phyloP scores from a whole-genome alignment of 2,113 vertebrate genomes.

The Labeo rohita region DNA sequence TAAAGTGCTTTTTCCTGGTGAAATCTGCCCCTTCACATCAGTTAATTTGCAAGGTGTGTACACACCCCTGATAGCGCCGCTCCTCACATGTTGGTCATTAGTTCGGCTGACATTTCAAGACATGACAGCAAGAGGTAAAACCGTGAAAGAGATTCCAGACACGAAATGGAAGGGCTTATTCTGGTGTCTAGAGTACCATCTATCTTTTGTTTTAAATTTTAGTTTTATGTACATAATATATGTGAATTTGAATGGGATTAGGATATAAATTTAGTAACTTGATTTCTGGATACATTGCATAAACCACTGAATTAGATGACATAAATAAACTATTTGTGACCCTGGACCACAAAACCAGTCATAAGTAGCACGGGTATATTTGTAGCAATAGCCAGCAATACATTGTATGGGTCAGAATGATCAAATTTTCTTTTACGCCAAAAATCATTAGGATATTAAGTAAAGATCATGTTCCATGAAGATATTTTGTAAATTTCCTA shows the following conservation, averaged over 20 bases:
- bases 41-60: neutral
- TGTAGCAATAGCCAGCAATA: no score
- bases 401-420: no score
- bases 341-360: no score
- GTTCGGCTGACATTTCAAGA: constrained; percentile 1
- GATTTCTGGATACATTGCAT: no score
- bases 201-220: neutral
- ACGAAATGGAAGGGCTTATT: neutral
- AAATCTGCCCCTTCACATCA: neutral
- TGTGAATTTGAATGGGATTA: neutral
- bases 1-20: neutral
- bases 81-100: neutral
- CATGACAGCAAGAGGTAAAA: neutral
- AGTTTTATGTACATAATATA: neutral
- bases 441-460: no score
- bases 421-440: no score
- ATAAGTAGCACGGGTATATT: no score
- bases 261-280: neutral
- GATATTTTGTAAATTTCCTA: no score
- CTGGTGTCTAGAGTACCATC: neutral
- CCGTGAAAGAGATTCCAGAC: constrained; percentile 20
- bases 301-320: no score
- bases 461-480: no score
- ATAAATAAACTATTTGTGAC: no score
- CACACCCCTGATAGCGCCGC: neutral